A percentile compares a stretch with the other conserved stretches of the same genome.
phyloP scores from a whole-genome alignment of 2,113 vertebrate species.

The Scartelaos histophorus region DNA sequence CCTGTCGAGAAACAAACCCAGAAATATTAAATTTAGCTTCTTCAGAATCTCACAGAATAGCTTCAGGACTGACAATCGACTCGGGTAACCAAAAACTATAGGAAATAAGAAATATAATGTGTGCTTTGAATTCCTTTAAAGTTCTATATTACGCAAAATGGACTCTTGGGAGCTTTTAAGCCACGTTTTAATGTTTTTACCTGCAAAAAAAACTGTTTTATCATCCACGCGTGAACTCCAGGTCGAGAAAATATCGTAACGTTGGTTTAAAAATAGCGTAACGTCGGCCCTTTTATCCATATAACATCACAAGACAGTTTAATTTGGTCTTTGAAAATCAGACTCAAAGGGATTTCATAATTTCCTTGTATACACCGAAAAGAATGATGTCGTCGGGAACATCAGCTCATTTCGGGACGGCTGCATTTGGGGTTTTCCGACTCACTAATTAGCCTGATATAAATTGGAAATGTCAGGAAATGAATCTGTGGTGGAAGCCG shows the following conservation, averaged over 20 bases:
- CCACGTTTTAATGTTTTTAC: no score
- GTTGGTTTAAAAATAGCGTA: no score
- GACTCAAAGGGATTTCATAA: neutral
- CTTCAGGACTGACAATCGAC: neutral
- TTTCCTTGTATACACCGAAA: neutral
- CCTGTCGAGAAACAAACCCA: neutral
- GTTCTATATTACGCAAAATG: no score
- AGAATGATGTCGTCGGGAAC: neutral
- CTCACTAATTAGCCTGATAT: neutral
- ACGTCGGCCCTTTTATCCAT: neutral
- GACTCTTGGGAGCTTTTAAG: no score
- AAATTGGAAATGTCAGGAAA: neutral
- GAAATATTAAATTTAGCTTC: neutral
- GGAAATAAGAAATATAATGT: neutral
- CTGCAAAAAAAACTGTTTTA: no score
- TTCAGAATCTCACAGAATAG: neutral
- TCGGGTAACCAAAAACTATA: neutral
- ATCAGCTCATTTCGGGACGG: neutral
- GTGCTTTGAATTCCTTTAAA: neutral
- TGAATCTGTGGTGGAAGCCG: neutral
- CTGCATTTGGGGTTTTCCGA: neutral
- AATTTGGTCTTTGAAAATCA: neutral
- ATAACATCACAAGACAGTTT: neutral
- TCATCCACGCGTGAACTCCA: no score
- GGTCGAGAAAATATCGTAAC: no score